Conservation (phyloP, 2,888 invertebrate species). For the Andrena haemorrhoa region DNA sequence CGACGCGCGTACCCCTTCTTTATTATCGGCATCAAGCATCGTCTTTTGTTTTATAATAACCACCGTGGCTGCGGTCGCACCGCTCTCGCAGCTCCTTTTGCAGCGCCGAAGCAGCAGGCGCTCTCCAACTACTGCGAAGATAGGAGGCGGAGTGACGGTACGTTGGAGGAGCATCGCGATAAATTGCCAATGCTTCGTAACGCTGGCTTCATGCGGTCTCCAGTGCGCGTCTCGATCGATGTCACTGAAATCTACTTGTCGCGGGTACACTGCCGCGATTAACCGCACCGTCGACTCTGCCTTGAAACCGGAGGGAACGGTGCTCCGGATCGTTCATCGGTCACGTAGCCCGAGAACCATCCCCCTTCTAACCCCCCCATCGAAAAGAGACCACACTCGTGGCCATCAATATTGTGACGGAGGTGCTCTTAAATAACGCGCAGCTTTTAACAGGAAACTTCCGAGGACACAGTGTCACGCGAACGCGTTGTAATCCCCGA, state of each 20-base stretch:
- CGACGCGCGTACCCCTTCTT: conserved; percentile 80
- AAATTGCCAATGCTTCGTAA: conserved; percentile 65
- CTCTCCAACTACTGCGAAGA: conserved; percentile 44
- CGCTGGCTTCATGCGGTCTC: conserved; percentile 46
- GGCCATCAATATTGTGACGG: too few relatives aligned
- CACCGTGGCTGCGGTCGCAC: conserved; percentile 76
- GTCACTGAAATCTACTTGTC: conserved; percentile 18
- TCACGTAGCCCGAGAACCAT: background rate
- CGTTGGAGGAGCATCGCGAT: conserved; percentile 43
- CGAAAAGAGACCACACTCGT: too few relatives aligned
- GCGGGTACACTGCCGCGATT: conserved; percentile 1
- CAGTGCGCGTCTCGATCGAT: conserved; percentile 47
- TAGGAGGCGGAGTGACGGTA: conserved; percentile 15
- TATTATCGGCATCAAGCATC: conserved; percentile 83
- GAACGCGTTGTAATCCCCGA: background rate
- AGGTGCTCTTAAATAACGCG: too few relatives aligned
- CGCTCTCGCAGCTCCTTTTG: conserved; percentile 67
- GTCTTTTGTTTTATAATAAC: conserved; percentile 84
- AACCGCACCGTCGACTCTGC: conserved; percentile 24
- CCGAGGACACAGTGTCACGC: background rate
- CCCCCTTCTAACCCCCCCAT: too few relatives aligned
- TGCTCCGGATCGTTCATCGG: conserved; percentile 10
- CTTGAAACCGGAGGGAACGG: background rate
- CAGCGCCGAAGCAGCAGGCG: conserved; percentile 55
- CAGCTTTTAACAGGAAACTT: conserved; percentile 7